Evolutionary conservation across 2,797 vertebrate species (phyloP), one percentile per base, ranked within the genome.

Genomic region (Hafferia zeledoni): DNA sequence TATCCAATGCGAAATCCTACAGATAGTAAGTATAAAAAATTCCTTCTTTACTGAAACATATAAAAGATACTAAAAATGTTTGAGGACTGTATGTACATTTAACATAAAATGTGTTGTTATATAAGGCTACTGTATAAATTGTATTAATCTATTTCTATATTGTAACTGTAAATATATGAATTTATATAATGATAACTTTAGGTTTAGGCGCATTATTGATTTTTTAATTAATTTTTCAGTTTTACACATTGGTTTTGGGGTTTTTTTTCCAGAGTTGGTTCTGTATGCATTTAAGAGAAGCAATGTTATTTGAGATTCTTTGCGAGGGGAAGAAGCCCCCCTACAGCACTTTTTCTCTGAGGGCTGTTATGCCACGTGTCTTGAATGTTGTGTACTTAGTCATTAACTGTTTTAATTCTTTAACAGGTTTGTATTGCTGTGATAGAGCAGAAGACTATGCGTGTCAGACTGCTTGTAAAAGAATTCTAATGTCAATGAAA

Each of bases 1-100:
- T 99, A 99, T 95, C 99, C 99, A 31, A 99, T 99, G 97, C 98
- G 98, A 86, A 99, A 99, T 95, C 99, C 99, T 15, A 98, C 99
- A 35, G 99, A 99, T 93, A 99, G 99, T 99, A 96, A 98, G 99
- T 98, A 97, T 59, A 55, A 83, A 57, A 28, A 46, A 60, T 12
- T 35, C 9, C 16, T 69, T 20, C 33, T 85, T 39, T 81, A 78
- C 44, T 93, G 59, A 78, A 52, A 53, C 24, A 74, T 83, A 10
- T 25, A 28, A 47, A 93, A 81, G 74, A 74, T 47, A 59, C 44
- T 85, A 57, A 80, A 68, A 78, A 78, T 33, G 10, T 44, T 60
- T 46, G 64, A 77, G 35, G 27, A 20, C 47, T 55, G 9, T 9
- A 16, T 60, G 4, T 10, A 22, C 0, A 1, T 74, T 69, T 35